Evolutionary conservation across 30 jellyfish, hydroid and myxozoan species (phyloP).

Genomic region (Nemopilema nomurai): DNA sequence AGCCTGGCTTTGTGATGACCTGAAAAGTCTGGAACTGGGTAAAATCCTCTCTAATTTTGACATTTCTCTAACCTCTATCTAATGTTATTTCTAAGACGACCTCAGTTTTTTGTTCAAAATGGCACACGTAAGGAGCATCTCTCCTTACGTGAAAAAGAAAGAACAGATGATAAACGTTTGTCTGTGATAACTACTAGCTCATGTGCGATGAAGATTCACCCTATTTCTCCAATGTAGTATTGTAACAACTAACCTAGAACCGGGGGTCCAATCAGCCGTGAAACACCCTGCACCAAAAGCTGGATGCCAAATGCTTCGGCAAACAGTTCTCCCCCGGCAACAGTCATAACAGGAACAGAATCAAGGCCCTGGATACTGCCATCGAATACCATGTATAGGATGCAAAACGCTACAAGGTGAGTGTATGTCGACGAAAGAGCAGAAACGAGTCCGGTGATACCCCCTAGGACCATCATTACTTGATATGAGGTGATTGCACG

Average conservation of each 20-base stretch:
- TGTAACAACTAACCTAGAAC: conserved; percentile 2
- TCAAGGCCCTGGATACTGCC: conserved; percentile 36
- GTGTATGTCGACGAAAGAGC: conserved; percentile 18
- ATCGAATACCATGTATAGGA: conserved; percentile 30
- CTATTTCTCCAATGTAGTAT: not conserved
- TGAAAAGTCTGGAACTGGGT: too few relatives aligned
- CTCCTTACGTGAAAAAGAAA: too few relatives aligned
- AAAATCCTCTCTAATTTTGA: too few relatives aligned
- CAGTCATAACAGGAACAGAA: conserved; percentile 2
- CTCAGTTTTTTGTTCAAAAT: too few relatives aligned
- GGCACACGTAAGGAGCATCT: too few relatives aligned
- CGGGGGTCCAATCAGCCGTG: conserved; percentile 38
- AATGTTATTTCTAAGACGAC: too few relatives aligned
- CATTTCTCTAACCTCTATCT: too few relatives aligned
- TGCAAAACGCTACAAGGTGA: conserved; percentile 4
- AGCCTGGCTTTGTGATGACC: too few relatives aligned
- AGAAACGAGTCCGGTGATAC: conserved; percentile 18
- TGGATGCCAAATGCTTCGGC: conserved; percentile 25
- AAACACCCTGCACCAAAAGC: conserved; percentile 4
- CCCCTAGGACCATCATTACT: conserved; percentile 19
- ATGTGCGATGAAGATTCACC: too few relatives aligned
- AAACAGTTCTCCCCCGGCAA: conserved; percentile 4
- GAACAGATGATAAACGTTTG: too few relatives aligned
- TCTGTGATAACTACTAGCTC: too few relatives aligned
- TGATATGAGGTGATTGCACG: conserved; percentile 23